A percentile compares a stretch with the other conserved stretches of the same genome.
phyloP scores from a whole-genome alignment of 1,140 invertebrate species.

The Holcopasites calliopsidis region DNA sequence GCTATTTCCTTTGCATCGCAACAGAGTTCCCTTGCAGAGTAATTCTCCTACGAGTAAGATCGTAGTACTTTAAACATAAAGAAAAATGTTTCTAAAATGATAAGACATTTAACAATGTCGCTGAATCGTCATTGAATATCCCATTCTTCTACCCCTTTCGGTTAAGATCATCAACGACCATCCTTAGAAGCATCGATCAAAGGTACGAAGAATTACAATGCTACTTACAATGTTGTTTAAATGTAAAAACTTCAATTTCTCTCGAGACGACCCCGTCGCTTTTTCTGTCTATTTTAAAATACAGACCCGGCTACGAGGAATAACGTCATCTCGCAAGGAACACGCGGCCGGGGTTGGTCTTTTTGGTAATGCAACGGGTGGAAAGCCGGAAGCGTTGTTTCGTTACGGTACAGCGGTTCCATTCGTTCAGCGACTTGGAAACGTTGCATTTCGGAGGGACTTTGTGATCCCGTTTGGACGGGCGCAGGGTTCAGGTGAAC shows the following conservation, averaged over 20 bases:
- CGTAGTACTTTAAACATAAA: too few species aligned
- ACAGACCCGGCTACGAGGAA: neutral
- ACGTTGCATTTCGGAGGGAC: neutral
- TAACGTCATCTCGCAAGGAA: neutral
- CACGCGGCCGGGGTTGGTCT: neutral
- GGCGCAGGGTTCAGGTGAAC: neutral
- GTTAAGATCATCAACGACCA: constrained; percentile 18
- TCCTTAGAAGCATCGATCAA: neutral
- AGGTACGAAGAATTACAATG: neutral
- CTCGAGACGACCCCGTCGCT: neutral
- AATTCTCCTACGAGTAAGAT: constrained; percentile 26
- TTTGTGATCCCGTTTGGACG: constrained; percentile 6
- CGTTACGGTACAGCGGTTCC: neutral
- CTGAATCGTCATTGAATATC: constrained; percentile 9
- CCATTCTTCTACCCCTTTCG: neutral
- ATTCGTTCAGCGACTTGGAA: too few species aligned
- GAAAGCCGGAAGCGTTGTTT: neutral
- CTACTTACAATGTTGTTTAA: neutral
- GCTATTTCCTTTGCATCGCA: constrained; percentile 36
- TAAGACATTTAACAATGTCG: constrained; percentile 8
- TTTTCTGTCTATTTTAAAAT: neutral
- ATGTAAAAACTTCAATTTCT: constrained; percentile 32
- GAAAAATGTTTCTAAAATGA: constrained; percentile 45
- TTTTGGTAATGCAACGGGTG: neutral
- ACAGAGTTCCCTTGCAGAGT: neutral